Conservation (phyloP, 2,797 vertebrate genomes). For the Morus bassanus region DNA sequence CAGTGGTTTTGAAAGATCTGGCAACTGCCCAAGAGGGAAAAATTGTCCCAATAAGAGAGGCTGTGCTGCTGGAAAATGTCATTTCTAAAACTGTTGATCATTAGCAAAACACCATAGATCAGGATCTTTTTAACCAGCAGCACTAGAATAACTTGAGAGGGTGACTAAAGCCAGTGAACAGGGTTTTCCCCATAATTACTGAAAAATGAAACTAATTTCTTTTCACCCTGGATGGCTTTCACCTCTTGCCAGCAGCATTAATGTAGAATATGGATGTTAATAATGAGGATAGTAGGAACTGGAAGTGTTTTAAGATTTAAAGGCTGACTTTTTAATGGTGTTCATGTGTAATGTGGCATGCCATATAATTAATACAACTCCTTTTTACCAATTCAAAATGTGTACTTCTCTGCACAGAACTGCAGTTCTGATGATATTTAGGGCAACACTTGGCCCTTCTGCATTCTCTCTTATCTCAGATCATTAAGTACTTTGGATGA, state of each 20-base stretch:
- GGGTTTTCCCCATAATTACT: constrained; percentile 62
- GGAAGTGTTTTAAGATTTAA: constrained; percentile 53
- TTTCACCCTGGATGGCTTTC: constrained; percentile 55
- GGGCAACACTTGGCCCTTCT: not conserved
- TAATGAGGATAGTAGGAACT: constrained; percentile 41
- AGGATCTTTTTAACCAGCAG: constrained; percentile 63
- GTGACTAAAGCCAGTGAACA: constrained; percentile 36
- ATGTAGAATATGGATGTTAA: constrained; percentile 36
- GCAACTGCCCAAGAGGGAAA: constrained; percentile 6
- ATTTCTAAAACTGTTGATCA: constrained; percentile 62
- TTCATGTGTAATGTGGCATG: not conserved
- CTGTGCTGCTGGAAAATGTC: constrained; percentile 17
- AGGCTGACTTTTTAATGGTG: constrained; percentile 31
- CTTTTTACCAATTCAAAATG: not conserved
- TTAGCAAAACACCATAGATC: constrained; percentile 43
- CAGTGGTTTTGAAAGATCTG: not conserved
- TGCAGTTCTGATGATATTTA: not conserved
- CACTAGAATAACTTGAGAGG: constrained; percentile 48
- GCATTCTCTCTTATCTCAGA: not conserved
- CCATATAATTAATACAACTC: not conserved
- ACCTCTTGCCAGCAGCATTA: constrained; percentile 62
- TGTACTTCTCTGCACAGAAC: not conserved
- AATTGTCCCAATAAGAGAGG: not conserved
- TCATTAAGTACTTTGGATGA: not conserved
- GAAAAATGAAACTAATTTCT: constrained; percentile 63